Conservation (phyloP, 2,797 vertebrate genomes). For the Arrhamphus sclerolepis region DNA sequence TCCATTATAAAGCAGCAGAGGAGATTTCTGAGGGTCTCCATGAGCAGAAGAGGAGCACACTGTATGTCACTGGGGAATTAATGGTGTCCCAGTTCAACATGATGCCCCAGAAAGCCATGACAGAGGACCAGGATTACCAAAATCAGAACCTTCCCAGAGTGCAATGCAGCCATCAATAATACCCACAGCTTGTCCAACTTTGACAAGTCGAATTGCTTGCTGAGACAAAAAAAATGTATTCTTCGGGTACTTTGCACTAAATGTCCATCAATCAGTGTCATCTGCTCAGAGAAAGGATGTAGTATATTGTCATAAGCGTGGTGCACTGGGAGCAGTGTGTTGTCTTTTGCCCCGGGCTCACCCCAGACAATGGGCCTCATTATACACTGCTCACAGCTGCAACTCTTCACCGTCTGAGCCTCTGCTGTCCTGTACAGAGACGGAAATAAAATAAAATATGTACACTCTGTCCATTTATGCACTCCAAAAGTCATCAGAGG, state of each 20-base stretch:
- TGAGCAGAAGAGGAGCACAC: not conserved
- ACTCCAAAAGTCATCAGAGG: slow-evolving; percentile 63
- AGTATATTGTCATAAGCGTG: slow-evolving; percentile 24
- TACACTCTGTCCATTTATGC: slow-evolving; percentile 64
- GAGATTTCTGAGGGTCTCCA: not conserved
- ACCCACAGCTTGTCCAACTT: not conserved
- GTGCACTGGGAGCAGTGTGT: slow-evolving; percentile 12
- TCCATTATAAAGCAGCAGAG: not conserved
- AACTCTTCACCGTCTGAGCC: slow-evolving; percentile 21
- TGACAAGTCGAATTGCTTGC: slow-evolving; percentile 13
- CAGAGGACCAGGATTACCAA: slow-evolving; percentile 1
- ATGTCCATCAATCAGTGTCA: slow-evolving; percentile 46
- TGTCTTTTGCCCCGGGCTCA: slow-evolving; percentile 28
- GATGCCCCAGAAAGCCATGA: not conserved
- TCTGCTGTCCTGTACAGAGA: slow-evolving; percentile 31
- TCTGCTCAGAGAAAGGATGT: slow-evolving; percentile 29
- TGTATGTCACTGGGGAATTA: not conserved
- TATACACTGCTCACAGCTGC: slow-evolving; percentile 51
- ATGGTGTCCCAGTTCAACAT: not conserved
- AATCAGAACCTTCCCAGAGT: slow-evolving; percentile 2
- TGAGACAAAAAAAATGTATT: slow-evolving; percentile 12
- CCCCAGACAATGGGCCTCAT: slow-evolving; percentile 40
- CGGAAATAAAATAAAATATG: slow-evolving; percentile 40
- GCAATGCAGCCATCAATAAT: slow-evolving; percentile 11
- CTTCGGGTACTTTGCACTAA: not conserved